Conservation (phyloP, 2,797 vertebrate genomes). For the Notolabrus celidotus region DNA sequence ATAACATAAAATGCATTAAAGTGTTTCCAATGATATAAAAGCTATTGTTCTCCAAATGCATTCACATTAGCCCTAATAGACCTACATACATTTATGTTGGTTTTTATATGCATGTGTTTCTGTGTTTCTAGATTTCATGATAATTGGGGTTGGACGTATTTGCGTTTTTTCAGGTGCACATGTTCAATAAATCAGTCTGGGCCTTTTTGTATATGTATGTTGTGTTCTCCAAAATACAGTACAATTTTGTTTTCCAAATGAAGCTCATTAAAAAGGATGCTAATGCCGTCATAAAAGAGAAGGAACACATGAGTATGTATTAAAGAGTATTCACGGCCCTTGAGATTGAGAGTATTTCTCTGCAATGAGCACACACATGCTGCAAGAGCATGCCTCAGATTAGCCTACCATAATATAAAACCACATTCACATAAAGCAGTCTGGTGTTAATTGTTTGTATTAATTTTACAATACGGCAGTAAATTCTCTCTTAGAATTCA, state of each 20-base stretch:
- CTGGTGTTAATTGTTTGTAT: conserved; percentile 21
- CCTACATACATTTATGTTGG: neutral
- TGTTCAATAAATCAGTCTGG: conserved; percentile 8
- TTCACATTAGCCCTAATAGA: conserved; percentile 7
- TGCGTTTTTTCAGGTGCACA: conserved; percentile 2
- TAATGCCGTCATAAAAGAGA: conserved; percentile 19
- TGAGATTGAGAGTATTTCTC: conserved; percentile 1
- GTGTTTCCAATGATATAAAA: conserved; percentile 12
- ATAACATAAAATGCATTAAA: neutral
- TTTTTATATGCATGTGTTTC: neutral
- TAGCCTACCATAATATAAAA: neutral
- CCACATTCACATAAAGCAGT: conserved; percentile 20
- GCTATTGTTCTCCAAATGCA: conserved; percentile 16
- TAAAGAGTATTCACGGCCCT: conserved; percentile 9
- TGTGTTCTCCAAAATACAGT: neutral
- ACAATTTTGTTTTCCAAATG: conserved; percentile 11
- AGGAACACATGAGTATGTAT: neutral
- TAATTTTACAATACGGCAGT: neutral
- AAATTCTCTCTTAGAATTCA: conserved; percentile 9
- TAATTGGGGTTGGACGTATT: neutral
- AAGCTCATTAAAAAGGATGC: conserved; percentile 16
- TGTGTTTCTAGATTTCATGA: neutral
- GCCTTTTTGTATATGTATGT: neutral
- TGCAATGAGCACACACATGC: conserved; percentile 12
- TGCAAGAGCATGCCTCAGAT: conserved; percentile 10